Conservation (phyloP, 2,797 vertebrate species). For the Epinephelus coioides region DNA sequence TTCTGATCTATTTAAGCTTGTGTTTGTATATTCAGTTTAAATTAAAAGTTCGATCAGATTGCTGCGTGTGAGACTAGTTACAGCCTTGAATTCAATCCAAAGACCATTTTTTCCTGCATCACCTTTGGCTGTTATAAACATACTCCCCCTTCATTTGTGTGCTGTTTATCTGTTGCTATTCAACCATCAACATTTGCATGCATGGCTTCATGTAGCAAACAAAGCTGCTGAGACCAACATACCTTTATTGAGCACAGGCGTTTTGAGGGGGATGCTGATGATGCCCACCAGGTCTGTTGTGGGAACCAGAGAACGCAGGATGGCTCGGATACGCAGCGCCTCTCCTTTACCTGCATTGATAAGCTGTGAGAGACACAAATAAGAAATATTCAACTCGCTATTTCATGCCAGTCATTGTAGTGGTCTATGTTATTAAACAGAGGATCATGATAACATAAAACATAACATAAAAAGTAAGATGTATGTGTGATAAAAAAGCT, state of each 20-base stretch:
- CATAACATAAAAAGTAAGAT: background rate
- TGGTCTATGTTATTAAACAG: background rate
- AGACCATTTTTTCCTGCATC: background rate
- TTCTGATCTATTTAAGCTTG: slow-evolving; percentile 14
- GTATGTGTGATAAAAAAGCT: background rate
- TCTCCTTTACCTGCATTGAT: slow-evolving; percentile 99
- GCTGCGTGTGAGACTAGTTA: background rate
- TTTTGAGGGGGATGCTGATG: slow-evolving; percentile 96
- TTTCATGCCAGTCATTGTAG: background rate
- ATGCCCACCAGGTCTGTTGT: slow-evolving; percentile 96
- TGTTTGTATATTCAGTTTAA: slow-evolving; percentile 15
- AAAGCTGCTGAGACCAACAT: slow-evolving; percentile 28
- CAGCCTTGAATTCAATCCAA: slow-evolving; percentile 29
- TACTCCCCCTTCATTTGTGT: background rate
- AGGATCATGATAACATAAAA: background rate
- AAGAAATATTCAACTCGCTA: background rate
- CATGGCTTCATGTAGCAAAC: background rate
- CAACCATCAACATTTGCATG: background rate
- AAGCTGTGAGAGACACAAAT: slow-evolving; percentile 84
- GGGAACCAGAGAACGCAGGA: slow-evolving; percentile 96
- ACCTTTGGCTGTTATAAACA: background rate
- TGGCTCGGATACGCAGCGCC: slow-evolving; percentile 96
- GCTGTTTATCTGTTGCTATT: background rate
- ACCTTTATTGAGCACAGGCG: slow-evolving; percentile 96
- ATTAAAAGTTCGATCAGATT: slow-evolving; percentile 4